Evolutionary conservation across 1,140 invertebrate species (phyloP).

Genomic region (Diabrotica undecimpunctata): DNA sequence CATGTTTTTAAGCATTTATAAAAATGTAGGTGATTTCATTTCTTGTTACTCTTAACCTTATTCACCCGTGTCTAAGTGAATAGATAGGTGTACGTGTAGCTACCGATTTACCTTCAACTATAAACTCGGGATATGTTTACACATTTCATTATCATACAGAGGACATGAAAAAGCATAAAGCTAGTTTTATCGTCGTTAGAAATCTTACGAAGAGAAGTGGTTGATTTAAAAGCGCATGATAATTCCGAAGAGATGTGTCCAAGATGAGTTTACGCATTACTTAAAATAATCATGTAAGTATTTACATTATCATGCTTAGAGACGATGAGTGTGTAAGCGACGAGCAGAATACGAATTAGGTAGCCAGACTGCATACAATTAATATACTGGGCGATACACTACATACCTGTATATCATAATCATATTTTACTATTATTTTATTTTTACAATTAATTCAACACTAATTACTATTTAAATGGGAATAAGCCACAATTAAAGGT

Average conservation of each 20-base stretch:
- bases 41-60: no score
- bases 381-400: neutral
- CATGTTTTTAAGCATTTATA: no score
- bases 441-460: no score
- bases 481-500: no score
- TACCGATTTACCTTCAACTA: no score
- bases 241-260: neutral
- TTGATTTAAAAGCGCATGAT: neutral
- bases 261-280: conserved; percentile 2
- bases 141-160: neutral
- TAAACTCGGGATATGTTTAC: neutral
- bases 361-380: neutral
- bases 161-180: neutral
- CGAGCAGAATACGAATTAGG: neutral
- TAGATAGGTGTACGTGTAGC: no score
- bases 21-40: no score
- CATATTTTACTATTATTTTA: no score
- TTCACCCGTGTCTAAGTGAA: no score
- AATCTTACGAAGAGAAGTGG: neutral
- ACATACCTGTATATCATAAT: neutral
- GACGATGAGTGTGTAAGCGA: neutral
- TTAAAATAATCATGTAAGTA: neutral
- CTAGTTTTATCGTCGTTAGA: neutral
- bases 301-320: neutral
- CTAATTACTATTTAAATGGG: no score